A percentile compares a stretch with the other conserved stretches of the same genome.
phyloP scores from a whole-genome alignment of 2,888 invertebrate species.

The Drosophila tripunctata region DNA sequence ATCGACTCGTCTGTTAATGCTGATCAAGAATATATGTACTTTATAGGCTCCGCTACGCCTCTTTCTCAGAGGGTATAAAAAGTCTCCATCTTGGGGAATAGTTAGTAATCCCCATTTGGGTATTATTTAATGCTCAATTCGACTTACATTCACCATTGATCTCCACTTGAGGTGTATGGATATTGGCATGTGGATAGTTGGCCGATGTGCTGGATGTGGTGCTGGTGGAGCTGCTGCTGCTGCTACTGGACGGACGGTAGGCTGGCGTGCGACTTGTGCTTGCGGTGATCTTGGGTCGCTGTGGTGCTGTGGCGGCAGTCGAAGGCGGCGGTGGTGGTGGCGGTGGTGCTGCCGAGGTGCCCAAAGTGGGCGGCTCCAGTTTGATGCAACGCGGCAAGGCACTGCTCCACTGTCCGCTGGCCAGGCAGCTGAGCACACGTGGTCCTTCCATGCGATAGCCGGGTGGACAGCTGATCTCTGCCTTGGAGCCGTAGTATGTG shows the following conservation, averaged over 20 bases:
- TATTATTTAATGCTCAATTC: neutral
- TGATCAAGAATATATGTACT: too few species aligned
- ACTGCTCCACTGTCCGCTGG: slow-evolving; percentile 92
- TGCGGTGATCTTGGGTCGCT: slow-evolving; percentile 81
- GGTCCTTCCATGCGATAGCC: slow-evolving; percentile 90
- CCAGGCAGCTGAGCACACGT: slow-evolving; percentile 88
- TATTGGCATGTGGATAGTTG: slow-evolving; percentile 60
- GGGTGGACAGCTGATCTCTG: slow-evolving; percentile 90
- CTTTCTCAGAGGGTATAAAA: too few species aligned
- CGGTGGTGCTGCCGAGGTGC: slow-evolving; percentile 58
- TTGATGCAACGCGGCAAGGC: slow-evolving; percentile 90
- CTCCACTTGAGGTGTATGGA: slow-evolving; percentile 78
- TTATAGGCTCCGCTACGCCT: too few species aligned
- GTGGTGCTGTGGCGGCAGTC: slow-evolving; percentile 44
- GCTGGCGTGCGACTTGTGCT: slow-evolving; percentile 80
- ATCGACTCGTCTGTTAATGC: too few species aligned
- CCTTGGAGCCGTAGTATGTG: slow-evolving; percentile 88
- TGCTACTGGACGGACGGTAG: slow-evolving; percentile 65
- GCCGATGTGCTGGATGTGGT: slow-evolving; percentile 65
- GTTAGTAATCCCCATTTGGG: too few species aligned
- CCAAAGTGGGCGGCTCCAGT: slow-evolving; percentile 85
- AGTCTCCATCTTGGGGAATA: too few species aligned
- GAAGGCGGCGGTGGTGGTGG: slow-evolving; percentile 45
- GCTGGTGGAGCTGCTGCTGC: slow-evolving; percentile 31
- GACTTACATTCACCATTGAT: slow-evolving; percentile 81